These are phyloP conservation scores for Phenacoccus solenopsis DNA, from an alignment of 1,140 invertebrate genomes.

Conservation along the genomic window DNA sequence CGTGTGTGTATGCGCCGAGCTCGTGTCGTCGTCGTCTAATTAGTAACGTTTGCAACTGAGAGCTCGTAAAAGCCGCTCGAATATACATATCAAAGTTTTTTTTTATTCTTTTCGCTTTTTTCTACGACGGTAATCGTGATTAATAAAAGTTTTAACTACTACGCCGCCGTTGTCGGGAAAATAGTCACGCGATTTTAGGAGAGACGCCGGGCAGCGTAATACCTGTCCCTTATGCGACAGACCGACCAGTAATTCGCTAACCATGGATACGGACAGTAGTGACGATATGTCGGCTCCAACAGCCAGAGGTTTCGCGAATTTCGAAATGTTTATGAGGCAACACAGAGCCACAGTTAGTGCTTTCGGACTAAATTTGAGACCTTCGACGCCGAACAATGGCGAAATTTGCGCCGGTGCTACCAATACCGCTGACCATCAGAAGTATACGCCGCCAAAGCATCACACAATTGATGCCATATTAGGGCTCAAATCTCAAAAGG, in stretches of 20 bases:
- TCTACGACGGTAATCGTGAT: background rate
- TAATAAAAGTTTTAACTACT: background rate
- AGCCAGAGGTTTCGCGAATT: slow-evolving; percentile 20
- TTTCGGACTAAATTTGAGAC: slow-evolving; percentile 16
- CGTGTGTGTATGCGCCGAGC: background rate
- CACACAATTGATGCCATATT: slow-evolving; percentile 28
- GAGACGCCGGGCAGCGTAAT: background rate
- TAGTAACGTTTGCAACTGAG: background rate
- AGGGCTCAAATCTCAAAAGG: slow-evolving; percentile 19
- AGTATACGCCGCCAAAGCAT: slow-evolving; percentile 23
- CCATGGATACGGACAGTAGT: slow-evolving; percentile 24
- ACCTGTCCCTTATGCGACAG: background rate
- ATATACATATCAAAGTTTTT: background rate
- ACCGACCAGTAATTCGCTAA: background rate
- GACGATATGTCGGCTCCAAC: slow-evolving; percentile 14
- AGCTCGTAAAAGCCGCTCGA: background rate
- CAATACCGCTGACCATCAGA: background rate
- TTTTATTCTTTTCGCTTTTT: background rate
- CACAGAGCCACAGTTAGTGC: slow-evolving; percentile 25
- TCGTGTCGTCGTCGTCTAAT: background rate
- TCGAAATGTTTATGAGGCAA: slow-evolving; percentile 24
- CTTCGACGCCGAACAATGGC: background rate
- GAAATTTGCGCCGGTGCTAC: background rate
- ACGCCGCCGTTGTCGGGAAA: background rate
- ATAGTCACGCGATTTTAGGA: background rate